Percentiles rank a stretch among this genome's conserved stretches.
Conservation (phyloP, 2,888 invertebrate species). For the Acrobasis suavella region DNA sequence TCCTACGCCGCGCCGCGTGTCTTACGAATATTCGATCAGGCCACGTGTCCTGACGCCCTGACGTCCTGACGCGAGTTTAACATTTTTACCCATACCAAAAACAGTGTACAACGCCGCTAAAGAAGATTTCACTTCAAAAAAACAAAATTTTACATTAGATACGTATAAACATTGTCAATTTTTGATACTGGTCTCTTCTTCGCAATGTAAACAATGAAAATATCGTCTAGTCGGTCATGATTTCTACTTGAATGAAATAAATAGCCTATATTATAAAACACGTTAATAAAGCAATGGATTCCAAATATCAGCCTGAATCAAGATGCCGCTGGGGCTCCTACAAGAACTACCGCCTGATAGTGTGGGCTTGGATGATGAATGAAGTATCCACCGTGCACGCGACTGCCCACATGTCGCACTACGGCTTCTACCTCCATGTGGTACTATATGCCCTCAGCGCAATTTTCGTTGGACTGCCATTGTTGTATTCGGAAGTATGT, state of each 20-base stretch:
- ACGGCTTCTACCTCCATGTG: constrained; percentile 55
- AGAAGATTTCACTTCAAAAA: no score
- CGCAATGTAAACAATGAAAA: no score
- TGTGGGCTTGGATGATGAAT: constrained; percentile 70
- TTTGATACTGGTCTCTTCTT: no score
- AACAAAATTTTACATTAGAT: no score
- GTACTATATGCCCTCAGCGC: constrained; percentile 47
- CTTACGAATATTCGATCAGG: no score
- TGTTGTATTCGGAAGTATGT: constrained; percentile 70
- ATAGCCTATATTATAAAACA: neutral
- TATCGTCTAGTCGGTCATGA: neutral
- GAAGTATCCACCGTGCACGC: constrained; percentile 54
- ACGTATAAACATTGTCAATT: no score
- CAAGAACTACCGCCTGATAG: constrained; percentile 54
- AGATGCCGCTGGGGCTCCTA: constrained; percentile 60
- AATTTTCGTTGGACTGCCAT: constrained; percentile 65
- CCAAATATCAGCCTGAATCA: constrained; percentile 41
- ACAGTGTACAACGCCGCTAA: no score
- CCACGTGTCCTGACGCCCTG: no score
- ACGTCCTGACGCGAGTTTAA: no score
- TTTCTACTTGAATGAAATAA: neutral
- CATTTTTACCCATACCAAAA: no score
- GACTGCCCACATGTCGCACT: constrained; percentile 57
- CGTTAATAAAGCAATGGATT: constrained; percentile 32
- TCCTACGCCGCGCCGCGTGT: no score